Conservation (phyloP, 2,113 vertebrate species). For the Peromyscus leucopus region DNA sequence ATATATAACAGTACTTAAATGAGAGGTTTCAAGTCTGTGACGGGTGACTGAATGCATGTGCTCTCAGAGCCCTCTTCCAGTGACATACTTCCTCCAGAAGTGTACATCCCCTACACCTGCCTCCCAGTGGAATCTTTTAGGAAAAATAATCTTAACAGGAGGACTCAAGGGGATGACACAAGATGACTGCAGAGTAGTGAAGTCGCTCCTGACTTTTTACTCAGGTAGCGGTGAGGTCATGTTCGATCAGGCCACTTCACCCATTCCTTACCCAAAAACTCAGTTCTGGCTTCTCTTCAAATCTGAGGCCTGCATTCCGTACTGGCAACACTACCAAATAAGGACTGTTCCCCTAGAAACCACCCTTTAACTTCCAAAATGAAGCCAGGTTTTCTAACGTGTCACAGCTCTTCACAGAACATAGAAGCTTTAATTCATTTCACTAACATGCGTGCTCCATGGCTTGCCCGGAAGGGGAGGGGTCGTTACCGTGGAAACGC, state of each 20-base stretch:
- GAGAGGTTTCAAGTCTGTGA: slow-evolving; percentile 18
- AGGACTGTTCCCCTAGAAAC: not conserved
- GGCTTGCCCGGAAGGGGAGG: not conserved
- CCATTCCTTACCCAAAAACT: not conserved
- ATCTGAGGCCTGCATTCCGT: not conserved
- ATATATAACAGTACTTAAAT: not conserved
- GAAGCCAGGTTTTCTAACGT: slow-evolving; percentile 13
- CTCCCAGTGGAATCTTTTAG: not conserved
- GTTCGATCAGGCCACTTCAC: slow-evolving; percentile 7
- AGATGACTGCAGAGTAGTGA: not conserved
- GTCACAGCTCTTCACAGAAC: not conserved
- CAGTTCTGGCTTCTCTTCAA: not conserved
- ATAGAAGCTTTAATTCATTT: not conserved
- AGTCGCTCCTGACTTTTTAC: not conserved
- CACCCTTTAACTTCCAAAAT: not conserved
- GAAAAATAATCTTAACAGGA: not conserved
- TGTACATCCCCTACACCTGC: not conserved
- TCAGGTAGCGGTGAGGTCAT: not conserved
- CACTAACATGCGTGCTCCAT: not conserved
- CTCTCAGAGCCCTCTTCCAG: not conserved
- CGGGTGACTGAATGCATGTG: not conserved
- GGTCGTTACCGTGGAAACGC: not conserved
- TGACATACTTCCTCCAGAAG: not conserved
- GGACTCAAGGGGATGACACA: not conserved
- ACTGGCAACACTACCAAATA: slow-evolving; percentile 2